Percentiles rank a stretch among this genome's conserved stretches.
These are phyloP conservation scores for Calcarius lapponicus DNA, from an alignment of 2,797 vertebrate genomes.

Conservation along the genomic window DNA sequence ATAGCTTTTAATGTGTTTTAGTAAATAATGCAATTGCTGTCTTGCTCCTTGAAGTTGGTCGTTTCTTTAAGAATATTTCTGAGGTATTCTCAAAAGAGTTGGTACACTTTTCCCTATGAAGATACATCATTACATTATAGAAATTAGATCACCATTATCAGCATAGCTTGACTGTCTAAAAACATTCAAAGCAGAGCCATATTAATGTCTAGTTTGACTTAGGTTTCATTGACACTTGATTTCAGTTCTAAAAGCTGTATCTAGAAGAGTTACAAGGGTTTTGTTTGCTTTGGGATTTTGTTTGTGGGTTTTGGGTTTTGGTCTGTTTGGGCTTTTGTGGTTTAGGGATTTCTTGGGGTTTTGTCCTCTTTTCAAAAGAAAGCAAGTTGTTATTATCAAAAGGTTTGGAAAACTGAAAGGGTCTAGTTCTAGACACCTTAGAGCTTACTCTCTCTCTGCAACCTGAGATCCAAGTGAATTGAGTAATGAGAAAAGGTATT, in stretches of 20 bases:
- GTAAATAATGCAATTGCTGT: background rate
- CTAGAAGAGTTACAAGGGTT: background rate
- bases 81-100: background rate
- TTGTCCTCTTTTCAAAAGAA: background rate
- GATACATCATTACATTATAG: background rate
- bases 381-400: background rate
- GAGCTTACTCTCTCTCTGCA: background rate
- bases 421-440: background rate
- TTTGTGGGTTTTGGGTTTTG: background rate
- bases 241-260: background rate
- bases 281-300: background rate
- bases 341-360: fast-evolving
- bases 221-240: background rate
- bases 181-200: background rate
- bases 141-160: background rate
- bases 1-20: background rate
- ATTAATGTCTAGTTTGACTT: background rate
- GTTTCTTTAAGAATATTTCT: background rate
- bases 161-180: background rate
- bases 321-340: background rate
- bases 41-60: background rate
- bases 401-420: background rate
- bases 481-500: background rate
- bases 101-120: background rate
- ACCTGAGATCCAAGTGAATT: background rate